Evolutionary conservation across 2,113 vertebrate species (phyloP).

Genomic region (Oryzias javanicus): DNA sequence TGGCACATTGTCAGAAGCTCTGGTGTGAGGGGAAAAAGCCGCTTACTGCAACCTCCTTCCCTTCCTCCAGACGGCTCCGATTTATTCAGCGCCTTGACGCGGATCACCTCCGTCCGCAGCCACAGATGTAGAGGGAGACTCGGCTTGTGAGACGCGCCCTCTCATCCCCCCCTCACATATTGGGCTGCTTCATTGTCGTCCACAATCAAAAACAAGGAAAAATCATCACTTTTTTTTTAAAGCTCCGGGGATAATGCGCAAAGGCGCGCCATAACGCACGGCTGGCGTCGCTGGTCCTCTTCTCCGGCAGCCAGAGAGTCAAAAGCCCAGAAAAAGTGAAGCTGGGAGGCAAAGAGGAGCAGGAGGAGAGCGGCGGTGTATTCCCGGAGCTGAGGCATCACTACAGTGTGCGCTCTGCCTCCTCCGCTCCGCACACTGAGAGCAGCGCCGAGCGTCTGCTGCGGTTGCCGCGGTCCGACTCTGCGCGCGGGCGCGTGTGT

Average conservation of each 20-base stretch:
- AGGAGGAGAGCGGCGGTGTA: slow-evolving; percentile 22
- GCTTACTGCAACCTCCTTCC: slow-evolving; percentile 39
- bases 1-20: slow-evolving; percentile 56
- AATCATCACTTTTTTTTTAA: slow-evolving; percentile 12
- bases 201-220: slow-evolving; percentile 8
- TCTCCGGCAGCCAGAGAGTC: slow-evolving; percentile 6
- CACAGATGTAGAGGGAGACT: slow-evolving; percentile 51
- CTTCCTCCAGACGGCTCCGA: slow-evolving; percentile 30
- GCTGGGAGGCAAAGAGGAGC: neutral
- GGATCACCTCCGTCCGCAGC: slow-evolving; percentile 56
- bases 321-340: slow-evolving; percentile 7
- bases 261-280: slow-evolving; percentile 44
- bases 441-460: slow-evolving; percentile 62
- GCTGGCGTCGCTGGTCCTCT: slow-evolving; percentile 13
- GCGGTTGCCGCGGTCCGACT: slow-evolving; percentile 33
- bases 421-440: slow-evolving; percentile 50
- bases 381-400: slow-evolving; percentile 63
- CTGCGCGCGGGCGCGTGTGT: slow-evolving; percentile 14
- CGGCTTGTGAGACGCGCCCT: slow-evolving; percentile 30
- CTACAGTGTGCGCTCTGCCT: slow-evolving; percentile 52
- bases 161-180: slow-evolving; percentile 27
- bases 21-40: slow-evolving; percentile 29
- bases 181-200: slow-evolving; percentile 52
- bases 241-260: slow-evolving; percentile 49
- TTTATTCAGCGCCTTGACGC: slow-evolving; percentile 58